A percentile compares a stretch with the other conserved stretches of the same genome.
Evolutionary conservation across 2,888 invertebrate species (phyloP).

Genomic region (Pachymerium ferrugineum): DNA sequence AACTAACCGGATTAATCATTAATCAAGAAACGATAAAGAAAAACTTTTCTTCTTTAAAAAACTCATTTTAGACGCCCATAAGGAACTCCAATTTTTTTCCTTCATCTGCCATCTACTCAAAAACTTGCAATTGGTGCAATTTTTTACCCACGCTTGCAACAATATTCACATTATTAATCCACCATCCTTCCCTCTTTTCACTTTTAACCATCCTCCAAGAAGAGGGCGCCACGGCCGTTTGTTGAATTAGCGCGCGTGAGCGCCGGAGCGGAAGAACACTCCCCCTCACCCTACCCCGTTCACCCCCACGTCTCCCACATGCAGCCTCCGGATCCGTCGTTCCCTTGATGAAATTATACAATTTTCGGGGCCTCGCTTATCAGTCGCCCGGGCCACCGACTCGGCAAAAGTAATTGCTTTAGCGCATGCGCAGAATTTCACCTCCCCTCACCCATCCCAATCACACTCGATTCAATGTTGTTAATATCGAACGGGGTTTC

Average conservation of each 20-base stretch:
- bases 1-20: too few species aligned
- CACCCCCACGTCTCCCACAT: not conserved
- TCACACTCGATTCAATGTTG: not conserved
- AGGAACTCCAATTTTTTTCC: not conserved
- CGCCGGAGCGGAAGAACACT: not conserved
- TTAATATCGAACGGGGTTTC: not conserved
- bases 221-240: not conserved
- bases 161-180: not conserved
- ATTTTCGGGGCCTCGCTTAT: conserved; percentile 9
- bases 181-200: not conserved
- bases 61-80: too few species aligned
- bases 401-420: conserved; percentile 14
- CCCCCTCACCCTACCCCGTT: not conserved
- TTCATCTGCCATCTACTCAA: not conserved
- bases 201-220: not conserved
- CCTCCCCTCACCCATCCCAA: not conserved
- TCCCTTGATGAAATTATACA: conserved; percentile 23
- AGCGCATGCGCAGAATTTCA: not conserved
- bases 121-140: not conserved
- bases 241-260: not conserved
- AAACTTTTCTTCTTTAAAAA: too few species aligned
- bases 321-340: not conserved
- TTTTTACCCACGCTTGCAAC: not conserved
- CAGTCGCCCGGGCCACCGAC: not conserved
- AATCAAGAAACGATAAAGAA: too few species aligned